phyloP scores from a whole-genome alignment of 1,140 invertebrate species.

The Halesus radiatus region DNA sequence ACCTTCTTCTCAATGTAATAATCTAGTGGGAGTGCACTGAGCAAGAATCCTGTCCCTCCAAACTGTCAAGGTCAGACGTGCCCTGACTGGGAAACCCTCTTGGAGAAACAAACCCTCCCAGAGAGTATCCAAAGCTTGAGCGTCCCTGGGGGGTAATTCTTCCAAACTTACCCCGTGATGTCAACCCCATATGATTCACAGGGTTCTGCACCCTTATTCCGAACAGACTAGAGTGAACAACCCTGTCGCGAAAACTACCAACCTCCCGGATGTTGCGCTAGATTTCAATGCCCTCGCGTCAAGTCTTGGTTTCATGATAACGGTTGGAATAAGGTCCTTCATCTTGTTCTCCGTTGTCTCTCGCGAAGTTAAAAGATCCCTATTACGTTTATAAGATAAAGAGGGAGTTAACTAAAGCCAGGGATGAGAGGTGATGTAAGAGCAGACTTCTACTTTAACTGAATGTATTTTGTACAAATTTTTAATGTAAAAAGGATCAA shows the following conservation, averaged over 20 bases:
- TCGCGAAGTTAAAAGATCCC: slow-evolving; percentile 23
- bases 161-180: slow-evolving; percentile 27
- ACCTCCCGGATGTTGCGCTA: too few relatives aligned
- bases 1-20: slow-evolving; percentile 23
- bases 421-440: background rate
- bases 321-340: too few relatives aligned
- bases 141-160: slow-evolving; percentile 36
- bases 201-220: too few relatives aligned
- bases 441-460: background rate
- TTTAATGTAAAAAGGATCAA: background rate
- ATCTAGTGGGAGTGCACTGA: slow-evolving; percentile 15
- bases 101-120: background rate
- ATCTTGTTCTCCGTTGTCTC: slow-evolving; percentile 19
- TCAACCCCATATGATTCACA: slow-evolving; percentile 46
- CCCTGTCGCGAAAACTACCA: too few relatives aligned
- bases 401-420: slow-evolving; percentile 10
- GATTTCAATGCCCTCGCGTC: too few relatives aligned
- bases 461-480: background rate
- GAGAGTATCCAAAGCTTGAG: slow-evolving; percentile 8
- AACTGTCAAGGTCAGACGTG: slow-evolving; percentile 45
- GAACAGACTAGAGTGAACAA: too few relatives aligned
- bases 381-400: slow-evolving; percentile 26
- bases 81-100: slow-evolving; percentile 22
- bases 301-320: too few relatives aligned
- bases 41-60: slow-evolving; percentile 4